These are phyloP conservation scores for Chondrilla cf. caribensis DNA, from an alignment of 37 sponge, comb jelly and placozoan species.

Conservation along the genomic window DNA sequence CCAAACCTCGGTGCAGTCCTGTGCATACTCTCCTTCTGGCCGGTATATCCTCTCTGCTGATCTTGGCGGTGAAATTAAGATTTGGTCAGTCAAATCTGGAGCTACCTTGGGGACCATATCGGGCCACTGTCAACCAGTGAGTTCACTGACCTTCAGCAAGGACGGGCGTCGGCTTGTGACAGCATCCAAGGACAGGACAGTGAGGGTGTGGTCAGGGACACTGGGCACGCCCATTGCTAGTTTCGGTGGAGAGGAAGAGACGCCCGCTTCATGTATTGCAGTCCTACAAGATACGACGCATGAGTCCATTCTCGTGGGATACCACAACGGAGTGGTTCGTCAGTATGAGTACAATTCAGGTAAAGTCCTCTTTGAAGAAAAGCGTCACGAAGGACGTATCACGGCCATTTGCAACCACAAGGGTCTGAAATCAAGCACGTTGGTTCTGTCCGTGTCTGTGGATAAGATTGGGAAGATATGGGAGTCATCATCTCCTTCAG, in stretches of 20 bases:
- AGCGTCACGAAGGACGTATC: constrained; percentile 28
- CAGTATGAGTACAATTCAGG: constrained; percentile 45
- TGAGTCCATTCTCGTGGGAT: constrained; percentile 47
- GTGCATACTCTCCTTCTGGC: constrained; percentile 78
- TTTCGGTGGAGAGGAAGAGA: constrained; percentile 31
- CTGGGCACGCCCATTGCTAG: constrained; percentile 50
- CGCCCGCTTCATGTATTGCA: constrained; percentile 40
- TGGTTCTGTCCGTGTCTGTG: constrained; percentile 36
- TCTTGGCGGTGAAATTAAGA: constrained; percentile 84
- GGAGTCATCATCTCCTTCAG: constrained; percentile 1
- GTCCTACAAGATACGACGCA: constrained; percentile 17
- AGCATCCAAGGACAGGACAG: constrained; percentile 72
- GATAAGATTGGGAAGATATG: constrained; percentile 65
- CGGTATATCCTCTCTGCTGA: constrained; percentile 84
- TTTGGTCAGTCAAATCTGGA: constrained; percentile 81
- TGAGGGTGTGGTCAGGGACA: constrained; percentile 85
- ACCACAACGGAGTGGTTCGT: constrained; percentile 67
- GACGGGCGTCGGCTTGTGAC: constrained; percentile 80
- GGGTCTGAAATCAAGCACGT: constrained; percentile 22
- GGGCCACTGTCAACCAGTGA: constrained; percentile 80
- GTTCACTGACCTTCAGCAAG: constrained; percentile 64
- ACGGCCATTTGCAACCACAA: constrained; percentile 17
- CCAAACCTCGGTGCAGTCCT: constrained; percentile 77
- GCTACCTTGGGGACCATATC: constrained; percentile 65
- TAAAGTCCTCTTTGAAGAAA: constrained; percentile 29